These are phyloP conservation scores for Pipistrellus pipistrellus DNA, from an alignment of 2,797 vertebrate species.

Conservation along the genomic window DNA sequence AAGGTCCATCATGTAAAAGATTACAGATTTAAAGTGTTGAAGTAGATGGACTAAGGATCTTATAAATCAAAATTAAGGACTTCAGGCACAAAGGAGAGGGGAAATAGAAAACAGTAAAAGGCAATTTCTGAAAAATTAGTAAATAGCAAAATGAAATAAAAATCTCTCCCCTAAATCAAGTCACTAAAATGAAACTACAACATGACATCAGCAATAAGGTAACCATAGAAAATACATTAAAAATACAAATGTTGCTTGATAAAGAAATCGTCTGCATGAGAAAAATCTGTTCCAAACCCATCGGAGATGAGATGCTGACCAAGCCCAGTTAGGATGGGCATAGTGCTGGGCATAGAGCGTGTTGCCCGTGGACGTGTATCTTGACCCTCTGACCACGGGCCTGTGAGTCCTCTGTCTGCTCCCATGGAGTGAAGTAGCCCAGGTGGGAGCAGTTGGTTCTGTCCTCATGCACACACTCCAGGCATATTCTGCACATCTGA, in stretches of 20 bases:
- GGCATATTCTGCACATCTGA: not conserved
- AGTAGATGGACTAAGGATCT: not conserved
- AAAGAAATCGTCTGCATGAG: not conserved
- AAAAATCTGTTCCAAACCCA: not conserved
- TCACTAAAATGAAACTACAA: not conserved
- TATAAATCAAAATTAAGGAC: not conserved
- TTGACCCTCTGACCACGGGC: not conserved
- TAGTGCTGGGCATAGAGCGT: too few species aligned
- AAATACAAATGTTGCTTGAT: not conserved
- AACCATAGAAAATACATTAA: not conserved
- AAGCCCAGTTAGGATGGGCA: not conserved
- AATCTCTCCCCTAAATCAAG: not conserved
- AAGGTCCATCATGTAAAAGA: not conserved
- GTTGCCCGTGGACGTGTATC: not conserved
- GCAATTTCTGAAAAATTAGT: conserved; percentile 45
- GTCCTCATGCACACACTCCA: too few species aligned
- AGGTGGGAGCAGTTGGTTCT: not conserved
- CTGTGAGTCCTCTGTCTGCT: not conserved
- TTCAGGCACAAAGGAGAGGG: not conserved
- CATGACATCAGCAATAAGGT: not conserved
- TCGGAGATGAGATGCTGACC: not conserved
- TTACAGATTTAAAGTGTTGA: conserved; percentile 32
- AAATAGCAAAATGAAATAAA: conserved; percentile 51
- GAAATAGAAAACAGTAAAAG: not conserved
- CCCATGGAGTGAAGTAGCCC: not conserved